Evolutionary conservation across 2,113 vertebrate genomes (phyloP), one percentile per base, ranked within the genome.

Genomic region (Coryphaenoides rupestris): DNA sequence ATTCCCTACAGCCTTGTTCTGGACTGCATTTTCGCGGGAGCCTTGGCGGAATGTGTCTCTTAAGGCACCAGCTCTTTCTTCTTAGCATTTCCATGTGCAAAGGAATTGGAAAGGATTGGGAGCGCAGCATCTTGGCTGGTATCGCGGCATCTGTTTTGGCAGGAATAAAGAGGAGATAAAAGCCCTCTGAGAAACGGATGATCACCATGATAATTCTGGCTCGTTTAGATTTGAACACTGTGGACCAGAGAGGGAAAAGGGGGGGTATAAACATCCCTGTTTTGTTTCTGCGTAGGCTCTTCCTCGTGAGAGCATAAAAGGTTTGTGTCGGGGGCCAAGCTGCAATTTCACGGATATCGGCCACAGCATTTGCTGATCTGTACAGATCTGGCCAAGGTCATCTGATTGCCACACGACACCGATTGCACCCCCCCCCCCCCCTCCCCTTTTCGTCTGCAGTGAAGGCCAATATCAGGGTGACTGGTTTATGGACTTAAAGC

Each of bases 311-410:
- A 7, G 33, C 9, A 72, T 52, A 63, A 66, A 72, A 66, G 77
- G 72, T 64, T 77, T 78, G 77, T 76, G 13, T 24, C n/a, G 12
- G 33, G n/a, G 21, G 58, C 78, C 83, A 67, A 9, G 58, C n/a
- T 40, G 58, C 76, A 68, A 81, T 81, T 75, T 71, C 68, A 76
- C 46, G 19, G 73, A 63, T 69, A 72, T 74, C 75, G 67, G 78
- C 76, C 74, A 63, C 80, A 75, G 74, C 64, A 55, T 81, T 80
- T 75, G 76, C 79, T 78, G 76, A 84, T 76, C 78, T 66, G 75
- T 75, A 72, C 69, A 63, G 63, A 83, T 82, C 56, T 70, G 0
- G 7, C 68, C 78, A 86, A 86, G 83, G 83, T 86, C 81, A 80
- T 78, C 69, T 1, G 46, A 79, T 80, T 65, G 68, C 60, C 60